These are phyloP conservation scores for Aegotheles bennettii DNA, from an alignment of 2,113 vertebrate genomes.

Conservation along the genomic window DNA sequence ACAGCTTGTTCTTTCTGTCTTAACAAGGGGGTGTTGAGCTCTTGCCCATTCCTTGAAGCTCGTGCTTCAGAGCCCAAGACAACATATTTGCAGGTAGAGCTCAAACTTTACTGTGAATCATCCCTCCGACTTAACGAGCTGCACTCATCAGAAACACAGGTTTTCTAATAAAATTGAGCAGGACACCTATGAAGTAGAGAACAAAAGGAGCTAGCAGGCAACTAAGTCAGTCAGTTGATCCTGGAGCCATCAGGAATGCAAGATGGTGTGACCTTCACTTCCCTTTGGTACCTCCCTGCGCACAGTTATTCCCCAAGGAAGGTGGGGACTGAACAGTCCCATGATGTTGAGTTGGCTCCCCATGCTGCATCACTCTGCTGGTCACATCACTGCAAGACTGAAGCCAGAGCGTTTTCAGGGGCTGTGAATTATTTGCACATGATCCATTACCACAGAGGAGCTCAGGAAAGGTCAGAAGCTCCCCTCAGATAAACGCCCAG, in stretches of 20 bases:
- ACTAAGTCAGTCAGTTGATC: not conserved
- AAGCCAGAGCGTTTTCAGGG: not conserved
- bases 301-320: not conserved
- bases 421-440: accelerated
- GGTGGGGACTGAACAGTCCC: accelerated
- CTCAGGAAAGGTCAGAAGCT: not conserved
- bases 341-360: accelerated
- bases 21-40: not conserved
- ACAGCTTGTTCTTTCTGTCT: constrained; percentile 25
- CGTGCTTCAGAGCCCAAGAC: not conserved
- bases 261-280: not conserved
- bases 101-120: not conserved
- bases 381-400: not conserved
- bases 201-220: not conserved
- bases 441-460: not conserved
- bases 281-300: not conserved
- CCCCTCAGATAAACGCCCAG: not conserved
- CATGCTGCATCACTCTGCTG: not conserved
- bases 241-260: not conserved
- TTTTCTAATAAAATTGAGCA: not conserved
- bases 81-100: not conserved
- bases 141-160: not conserved
- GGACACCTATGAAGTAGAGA: not conserved
- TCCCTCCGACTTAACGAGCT: not conserved
- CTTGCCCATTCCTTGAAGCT: not conserved